A percentile compares a stretch with the other conserved stretches of the same genome.
Conservation (phyloP, 1,140 invertebrate genomes). For the Metopolophium dirhodum region DNA sequence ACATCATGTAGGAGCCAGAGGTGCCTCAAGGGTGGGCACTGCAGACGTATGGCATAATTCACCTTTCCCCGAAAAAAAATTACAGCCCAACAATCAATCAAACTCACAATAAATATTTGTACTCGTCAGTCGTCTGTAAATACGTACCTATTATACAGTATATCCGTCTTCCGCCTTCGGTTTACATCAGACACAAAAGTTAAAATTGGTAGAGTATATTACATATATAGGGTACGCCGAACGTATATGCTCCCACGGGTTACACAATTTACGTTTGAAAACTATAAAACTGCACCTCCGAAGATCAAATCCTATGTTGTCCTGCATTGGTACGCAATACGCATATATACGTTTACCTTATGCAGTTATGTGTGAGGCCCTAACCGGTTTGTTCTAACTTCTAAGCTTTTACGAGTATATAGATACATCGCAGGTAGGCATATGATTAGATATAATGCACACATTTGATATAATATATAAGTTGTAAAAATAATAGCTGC, state of each 20-base stretch:
- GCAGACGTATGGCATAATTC: neutral
- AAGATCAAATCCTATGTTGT: neutral
- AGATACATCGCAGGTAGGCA: too few relatives aligned
- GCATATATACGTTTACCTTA: neutral
- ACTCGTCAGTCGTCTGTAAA: neutral
- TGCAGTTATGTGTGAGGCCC: neutral
- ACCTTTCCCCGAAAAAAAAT: neutral
- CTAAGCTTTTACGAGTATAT: neutral
- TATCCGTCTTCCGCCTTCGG: neutral
- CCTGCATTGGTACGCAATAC: neutral
- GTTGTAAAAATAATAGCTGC: neutral
- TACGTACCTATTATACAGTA: too few relatives aligned
- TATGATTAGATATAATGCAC: neutral
- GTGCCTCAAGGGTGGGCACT: neutral
- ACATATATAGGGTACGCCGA: too few relatives aligned
- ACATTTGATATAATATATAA: neutral
- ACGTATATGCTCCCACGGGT: neutral
- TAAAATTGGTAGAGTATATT: neutral
- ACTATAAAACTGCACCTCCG: neutral
- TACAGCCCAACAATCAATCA: neutral
- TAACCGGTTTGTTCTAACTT: neutral
- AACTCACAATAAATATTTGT: neutral
- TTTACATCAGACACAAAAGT: neutral
- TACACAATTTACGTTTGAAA: neutral
- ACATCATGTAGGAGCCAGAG: neutral